Conservation (phyloP, 2,888 invertebrate species). For the Labia minor region DNA sequence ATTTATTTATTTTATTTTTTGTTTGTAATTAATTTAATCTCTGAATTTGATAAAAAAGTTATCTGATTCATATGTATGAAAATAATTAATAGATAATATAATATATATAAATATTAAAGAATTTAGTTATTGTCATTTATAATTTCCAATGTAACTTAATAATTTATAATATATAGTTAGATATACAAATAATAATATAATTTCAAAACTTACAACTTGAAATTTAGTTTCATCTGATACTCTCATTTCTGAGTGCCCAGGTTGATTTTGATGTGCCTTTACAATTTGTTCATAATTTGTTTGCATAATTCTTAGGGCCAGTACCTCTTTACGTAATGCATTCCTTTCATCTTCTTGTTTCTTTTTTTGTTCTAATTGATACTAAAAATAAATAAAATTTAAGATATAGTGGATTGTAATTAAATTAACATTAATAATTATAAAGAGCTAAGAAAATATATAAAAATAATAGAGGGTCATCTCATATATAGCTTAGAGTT, state of each 20-base stretch:
- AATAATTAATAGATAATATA: too few relatives aligned
- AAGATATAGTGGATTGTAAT: background rate
- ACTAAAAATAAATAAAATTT: conserved; percentile 43
- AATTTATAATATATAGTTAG: too few relatives aligned
- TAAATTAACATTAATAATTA: background rate
- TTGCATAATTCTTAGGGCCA: conserved; percentile 87
- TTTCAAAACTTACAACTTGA: conserved; percentile 64
- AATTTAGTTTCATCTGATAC: conserved; percentile 93
- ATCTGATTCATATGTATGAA: too few relatives aligned
- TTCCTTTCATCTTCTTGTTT: conserved; percentile 92
- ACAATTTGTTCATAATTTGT: conserved; percentile 94
- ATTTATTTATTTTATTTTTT: too few relatives aligned
- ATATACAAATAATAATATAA: too few relatives aligned
- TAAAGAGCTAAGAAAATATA: background rate
- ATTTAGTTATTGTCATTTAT: too few relatives aligned
- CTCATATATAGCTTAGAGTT: too few relatives aligned
- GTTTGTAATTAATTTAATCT: too few relatives aligned
- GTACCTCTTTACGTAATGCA: conserved; percentile 79
- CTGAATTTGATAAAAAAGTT: too few relatives aligned
- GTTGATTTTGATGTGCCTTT: conserved; percentile 86
- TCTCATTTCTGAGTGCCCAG: conserved; percentile 75
- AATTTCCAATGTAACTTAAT: too few relatives aligned
- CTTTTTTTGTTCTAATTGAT: conserved; percentile 78
- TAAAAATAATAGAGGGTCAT: background rate
- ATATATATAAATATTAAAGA: too few relatives aligned